phyloP scores from a whole-genome alignment of 2,888 invertebrate genomes.

The Hyposoter dolosus region DNA sequence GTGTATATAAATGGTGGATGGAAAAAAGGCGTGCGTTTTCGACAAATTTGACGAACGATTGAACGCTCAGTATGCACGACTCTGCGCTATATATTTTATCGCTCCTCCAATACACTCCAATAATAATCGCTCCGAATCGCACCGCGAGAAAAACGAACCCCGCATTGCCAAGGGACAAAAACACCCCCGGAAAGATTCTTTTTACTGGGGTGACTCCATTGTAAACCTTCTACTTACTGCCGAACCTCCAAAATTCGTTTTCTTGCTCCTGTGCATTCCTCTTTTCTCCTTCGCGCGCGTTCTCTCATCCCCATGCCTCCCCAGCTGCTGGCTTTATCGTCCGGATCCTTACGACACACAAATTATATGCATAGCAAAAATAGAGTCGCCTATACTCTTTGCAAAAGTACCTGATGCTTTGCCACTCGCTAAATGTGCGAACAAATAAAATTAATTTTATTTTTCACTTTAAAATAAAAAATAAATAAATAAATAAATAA shows the following conservation, averaged over 20 bases:
- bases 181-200: slow-evolving; percentile 33
- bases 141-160: slow-evolving; percentile 37
- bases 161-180: slow-evolving; percentile 38
- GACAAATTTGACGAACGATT: slow-evolving; percentile 70
- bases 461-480: too few species aligned
- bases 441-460: too few species aligned
- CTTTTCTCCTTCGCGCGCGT: slow-evolving; percentile 29
- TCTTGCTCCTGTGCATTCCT: slow-evolving; percentile 39
- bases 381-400: not conserved
- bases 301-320: slow-evolving; percentile 56
- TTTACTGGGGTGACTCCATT: slow-evolving; percentile 52
- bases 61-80: slow-evolving; percentile 67
- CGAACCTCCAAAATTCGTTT: slow-evolving; percentile 59
- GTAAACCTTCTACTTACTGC: slow-evolving; percentile 3
- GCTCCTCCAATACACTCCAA: slow-evolving; percentile 52
- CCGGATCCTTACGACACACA: slow-evolving; percentile 65
- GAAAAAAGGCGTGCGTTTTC: slow-evolving; percentile 34
- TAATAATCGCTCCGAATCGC: slow-evolving; percentile 63
- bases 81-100: slow-evolving; percentile 52
- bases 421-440: too few species aligned
- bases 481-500: too few species aligned
- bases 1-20: not conserved
- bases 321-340: slow-evolving; percentile 63
- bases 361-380: slow-evolving; percentile 63
- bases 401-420: slow-evolving; percentile 52